phyloP scores from a whole-genome alignment of 2,888 invertebrate species.

The Blera fallax region DNA sequence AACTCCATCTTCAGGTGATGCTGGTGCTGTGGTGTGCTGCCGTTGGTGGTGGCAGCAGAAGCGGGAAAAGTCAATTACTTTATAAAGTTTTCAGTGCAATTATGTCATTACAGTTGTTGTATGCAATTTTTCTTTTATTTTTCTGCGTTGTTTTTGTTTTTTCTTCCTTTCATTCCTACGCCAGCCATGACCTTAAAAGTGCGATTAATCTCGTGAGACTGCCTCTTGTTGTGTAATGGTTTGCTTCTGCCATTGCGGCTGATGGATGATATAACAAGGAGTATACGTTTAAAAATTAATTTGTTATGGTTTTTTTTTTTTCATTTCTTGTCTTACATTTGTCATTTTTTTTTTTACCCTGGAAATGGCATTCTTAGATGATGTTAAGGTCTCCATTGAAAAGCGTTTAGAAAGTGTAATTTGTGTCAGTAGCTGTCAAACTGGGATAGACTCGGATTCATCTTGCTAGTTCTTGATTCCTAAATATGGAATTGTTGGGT shows the following conservation, averaged over 20 bases:
- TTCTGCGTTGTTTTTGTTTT: neutral
- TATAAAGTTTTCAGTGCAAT: conserved; percentile 67
- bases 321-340: neutral
- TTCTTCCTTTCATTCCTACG: conserved; percentile 38
- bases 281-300: conserved; percentile 41
- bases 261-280: conserved; percentile 55
- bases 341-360: neutral
- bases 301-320: conserved; percentile 36
- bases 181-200: conserved; percentile 72
- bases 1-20: conserved; percentile 55
- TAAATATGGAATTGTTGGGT: conserved; percentile 22
- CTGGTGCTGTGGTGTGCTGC: neutral
- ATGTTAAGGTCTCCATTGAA: conserved; percentile 33
- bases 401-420: conserved; percentile 56
- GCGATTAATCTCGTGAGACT: conserved; percentile 63
- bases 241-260: conserved; percentile 3
- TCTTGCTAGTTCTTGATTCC: neutral
- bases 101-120: conserved; percentile 66
- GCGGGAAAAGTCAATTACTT: conserved; percentile 72
- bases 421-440: conserved; percentile 12
- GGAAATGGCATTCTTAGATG: neutral
- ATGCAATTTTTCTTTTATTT: conserved; percentile 18
- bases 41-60: conserved; percentile 24
- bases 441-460: too few relatives aligned
- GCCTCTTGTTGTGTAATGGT: conserved; percentile 54